Percentiles rank a stretch among this genome's conserved stretches.
phyloP scores from a whole-genome alignment of 2,888 invertebrate genomes.

The Calameuta pallipes region DNA sequence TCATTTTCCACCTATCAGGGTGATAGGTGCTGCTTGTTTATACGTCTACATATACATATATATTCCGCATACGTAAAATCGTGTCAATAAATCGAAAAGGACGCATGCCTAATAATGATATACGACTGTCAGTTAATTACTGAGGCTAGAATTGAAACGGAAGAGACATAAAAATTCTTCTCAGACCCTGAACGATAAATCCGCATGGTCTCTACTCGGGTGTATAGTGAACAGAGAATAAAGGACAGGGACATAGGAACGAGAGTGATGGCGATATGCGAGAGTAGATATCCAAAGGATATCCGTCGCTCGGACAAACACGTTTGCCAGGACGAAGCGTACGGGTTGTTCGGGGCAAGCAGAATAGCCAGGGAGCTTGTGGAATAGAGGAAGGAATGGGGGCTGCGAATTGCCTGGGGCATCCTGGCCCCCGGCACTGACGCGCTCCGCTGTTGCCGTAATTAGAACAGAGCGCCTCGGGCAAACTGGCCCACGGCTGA shows the following conservation, averaged over 20 bases:
- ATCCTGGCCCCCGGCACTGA: slow-evolving; percentile 27
- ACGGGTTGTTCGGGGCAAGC: slow-evolving; percentile 4
- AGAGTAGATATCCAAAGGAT: neutral
- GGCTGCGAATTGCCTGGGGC: slow-evolving; percentile 28
- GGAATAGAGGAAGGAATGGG: slow-evolving; percentile 38
- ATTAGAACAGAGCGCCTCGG: slow-evolving; percentile 63
- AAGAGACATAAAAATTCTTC: neutral
- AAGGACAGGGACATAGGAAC: neutral
- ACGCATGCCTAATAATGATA: neutral
- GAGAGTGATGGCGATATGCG: neutral
- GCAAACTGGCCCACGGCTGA: slow-evolving; percentile 56
- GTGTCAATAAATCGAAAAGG: neutral
- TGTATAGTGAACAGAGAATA: neutral
- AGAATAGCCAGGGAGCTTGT: neutral
- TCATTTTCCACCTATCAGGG: neutral
- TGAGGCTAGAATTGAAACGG: neutral
- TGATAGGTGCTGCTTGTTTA: neutral
- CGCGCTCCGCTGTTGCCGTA: slow-evolving; percentile 62
- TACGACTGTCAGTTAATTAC: neutral
- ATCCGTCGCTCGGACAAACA: slow-evolving; percentile 1
- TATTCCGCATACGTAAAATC: neutral
- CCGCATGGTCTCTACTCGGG: neutral
- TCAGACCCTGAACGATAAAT: neutral
- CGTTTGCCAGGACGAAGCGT: neutral
- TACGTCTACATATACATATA: too few species aligned